Percentiles rank a stretch among this genome's conserved stretches.
phyloP scores from a whole-genome alignment of 2,888 invertebrate genomes.

The Eupithecia vulgata region DNA sequence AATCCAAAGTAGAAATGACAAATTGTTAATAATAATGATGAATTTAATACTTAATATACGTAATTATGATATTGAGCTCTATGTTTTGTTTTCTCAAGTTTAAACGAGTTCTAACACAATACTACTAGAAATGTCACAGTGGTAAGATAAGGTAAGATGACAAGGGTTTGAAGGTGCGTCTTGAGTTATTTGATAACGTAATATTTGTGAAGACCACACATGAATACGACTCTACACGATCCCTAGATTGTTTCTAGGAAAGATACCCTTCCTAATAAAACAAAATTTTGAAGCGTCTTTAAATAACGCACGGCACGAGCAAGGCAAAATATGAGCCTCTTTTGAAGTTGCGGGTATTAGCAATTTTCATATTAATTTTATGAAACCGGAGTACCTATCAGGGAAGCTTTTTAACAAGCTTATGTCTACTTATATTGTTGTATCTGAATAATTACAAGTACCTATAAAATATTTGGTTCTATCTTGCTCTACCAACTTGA shows the following conservation, averaged over 20 bases:
- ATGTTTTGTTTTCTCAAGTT: not conserved
- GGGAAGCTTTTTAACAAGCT: not conserved
- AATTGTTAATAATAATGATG: not conserved
- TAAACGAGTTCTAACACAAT: not conserved
- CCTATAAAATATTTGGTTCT: not conserved
- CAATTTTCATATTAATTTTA: not conserved
- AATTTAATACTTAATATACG: not conserved
- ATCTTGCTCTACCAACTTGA: not conserved
- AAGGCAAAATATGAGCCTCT: not conserved
- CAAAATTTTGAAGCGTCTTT: not conserved
- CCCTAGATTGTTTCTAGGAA: not conserved
- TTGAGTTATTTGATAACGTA: not conserved
- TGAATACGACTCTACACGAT: not conserved
- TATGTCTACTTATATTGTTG: not conserved
- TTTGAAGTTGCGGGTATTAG: not conserved
- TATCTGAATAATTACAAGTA: not conserved
- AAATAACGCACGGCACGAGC: not conserved
- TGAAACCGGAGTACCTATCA: not conserved
- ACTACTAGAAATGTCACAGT: not conserved
- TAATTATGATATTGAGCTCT: not conserved
- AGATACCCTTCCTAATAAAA: not conserved
- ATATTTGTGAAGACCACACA: not conserved
- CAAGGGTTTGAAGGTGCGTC: slow-evolving; percentile 3
- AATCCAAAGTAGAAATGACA: not conserved
- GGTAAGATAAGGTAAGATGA: not conserved